phyloP scores from a whole-genome alignment of 1,140 invertebrate genomes.

The Drosophila mayri region DNA sequence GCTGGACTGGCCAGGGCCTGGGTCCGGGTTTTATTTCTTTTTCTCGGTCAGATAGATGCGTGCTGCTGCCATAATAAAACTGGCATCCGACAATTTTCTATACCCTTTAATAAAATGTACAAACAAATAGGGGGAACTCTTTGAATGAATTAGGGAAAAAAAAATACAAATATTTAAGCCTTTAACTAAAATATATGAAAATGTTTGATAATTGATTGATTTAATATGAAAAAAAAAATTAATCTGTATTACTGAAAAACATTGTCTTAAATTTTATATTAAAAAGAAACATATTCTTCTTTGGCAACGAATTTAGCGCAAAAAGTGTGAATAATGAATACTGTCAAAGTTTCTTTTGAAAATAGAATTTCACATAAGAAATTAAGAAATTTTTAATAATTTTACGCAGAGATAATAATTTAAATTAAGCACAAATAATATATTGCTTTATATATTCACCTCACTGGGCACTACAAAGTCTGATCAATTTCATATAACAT shows the following conservation, averaged over 20 bases:
- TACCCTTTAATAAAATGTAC: background rate
- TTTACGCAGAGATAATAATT: background rate
- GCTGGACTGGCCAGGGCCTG: slow-evolving; percentile 13
- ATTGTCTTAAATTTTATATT: no score
- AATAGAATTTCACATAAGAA: background rate
- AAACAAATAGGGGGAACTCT: background rate
- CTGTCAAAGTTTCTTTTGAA: no score
- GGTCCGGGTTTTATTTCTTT: slow-evolving; percentile 22
- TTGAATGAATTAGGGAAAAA: background rate
- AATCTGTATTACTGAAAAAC: no score
- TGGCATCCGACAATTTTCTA: background rate
- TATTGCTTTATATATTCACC: background rate
- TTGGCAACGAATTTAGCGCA: no score
- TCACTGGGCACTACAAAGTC: background rate
- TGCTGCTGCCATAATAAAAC: slow-evolving; percentile 50
- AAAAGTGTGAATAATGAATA: no score
- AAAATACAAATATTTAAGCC: background rate
- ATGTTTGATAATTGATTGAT: no score
- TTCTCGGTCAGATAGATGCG: slow-evolving; percentile 30
- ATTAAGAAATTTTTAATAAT: background rate
- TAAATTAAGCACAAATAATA: background rate
- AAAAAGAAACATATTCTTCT: background rate
- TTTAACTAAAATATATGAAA: background rate
- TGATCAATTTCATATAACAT: background rate
- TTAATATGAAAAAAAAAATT: no score